Base-by-base conservation (phyloP, 37 sponge, comb jelly and placozoan species). In the Aphrocallistes beatrix region DNA sequence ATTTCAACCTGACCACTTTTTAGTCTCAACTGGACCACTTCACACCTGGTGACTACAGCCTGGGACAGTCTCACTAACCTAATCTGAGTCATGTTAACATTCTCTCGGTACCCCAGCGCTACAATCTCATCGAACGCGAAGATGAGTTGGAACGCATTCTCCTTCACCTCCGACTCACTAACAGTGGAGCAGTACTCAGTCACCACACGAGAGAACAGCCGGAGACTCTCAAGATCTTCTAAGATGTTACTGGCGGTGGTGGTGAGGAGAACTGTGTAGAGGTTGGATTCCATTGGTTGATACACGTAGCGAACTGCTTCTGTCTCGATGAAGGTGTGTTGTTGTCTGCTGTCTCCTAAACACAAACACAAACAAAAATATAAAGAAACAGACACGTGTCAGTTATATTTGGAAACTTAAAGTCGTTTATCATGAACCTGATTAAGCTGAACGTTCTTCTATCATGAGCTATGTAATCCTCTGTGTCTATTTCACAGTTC, bases 281-380 rank as follows among this genome's bases (percentile, higher is more conserved):
- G 86, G n/a, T 30, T 60, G 37, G 86, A 86, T 51, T 98, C 99
- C 84, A 98, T 85, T 16, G 99, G 96, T 86, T 98, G 99, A 88
- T 98, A 98, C 30, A 98, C 99, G 47, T 95, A 98, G 50, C 99
- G 91, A 1, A 98, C 99, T 60, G 90, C 91, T 92, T 98, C 99
- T 39, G 99, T 98, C 83, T 98, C 99, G 36, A 98, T 94, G 85
- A 98, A 98, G n/a, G 99, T 98, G 87, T 98, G 99, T 88, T 97
- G 98, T 42, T 86, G 85, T 60, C n/a, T 60, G 34, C 75, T 60
- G 75, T 60, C 75, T 13, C 75, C 75, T 60, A 13, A 30, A 42
- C n/a, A n/a, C n/a, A n/a, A n/a, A n/a, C n/a, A n/a, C n/a, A n/a
- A n/a, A n/a, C n/a, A n/a, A n/a, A n/a, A n/a, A n/a, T n/a, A n/a